Conservation (phyloP, 2,113 vertebrate genomes). For the Canis aureus region DNA sequence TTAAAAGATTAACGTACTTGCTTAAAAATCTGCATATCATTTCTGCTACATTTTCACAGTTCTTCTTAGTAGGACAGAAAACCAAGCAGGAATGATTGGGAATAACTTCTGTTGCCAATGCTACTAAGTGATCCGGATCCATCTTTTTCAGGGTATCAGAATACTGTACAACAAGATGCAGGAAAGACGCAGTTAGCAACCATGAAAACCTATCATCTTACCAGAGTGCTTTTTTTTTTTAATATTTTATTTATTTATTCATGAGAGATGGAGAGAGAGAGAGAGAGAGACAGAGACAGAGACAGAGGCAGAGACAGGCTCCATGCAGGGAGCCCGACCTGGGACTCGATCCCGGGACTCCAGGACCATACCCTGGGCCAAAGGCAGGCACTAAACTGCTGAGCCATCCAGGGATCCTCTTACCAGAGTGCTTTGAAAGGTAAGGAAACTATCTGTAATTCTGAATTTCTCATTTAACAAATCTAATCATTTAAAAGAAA, state of each 20-base stretch:
- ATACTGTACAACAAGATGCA: slow-evolving; percentile 86
- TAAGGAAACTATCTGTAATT: background rate
- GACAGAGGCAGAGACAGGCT: too few species aligned
- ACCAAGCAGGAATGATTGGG: slow-evolving; percentile 95
- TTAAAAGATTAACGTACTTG: slow-evolving; percentile 88
- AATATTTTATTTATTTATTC: too few species aligned
- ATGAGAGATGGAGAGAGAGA: too few species aligned
- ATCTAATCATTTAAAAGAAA: slow-evolving; percentile 57
- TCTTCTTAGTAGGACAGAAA: slow-evolving; percentile 98
- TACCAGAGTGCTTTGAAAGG: background rate
- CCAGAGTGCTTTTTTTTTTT: background rate
- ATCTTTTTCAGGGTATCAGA: slow-evolving; percentile 92
- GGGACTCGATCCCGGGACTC: too few species aligned
- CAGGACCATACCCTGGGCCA: too few species aligned
- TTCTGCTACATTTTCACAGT: slow-evolving; percentile 97
- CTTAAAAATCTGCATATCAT: slow-evolving; percentile 97
- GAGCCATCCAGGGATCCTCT: background rate
- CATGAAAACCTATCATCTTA: background rate
- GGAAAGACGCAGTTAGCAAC: background rate
- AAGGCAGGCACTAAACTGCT: too few species aligned
- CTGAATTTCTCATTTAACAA: slow-evolving; percentile 39
- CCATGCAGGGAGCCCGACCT: too few species aligned
- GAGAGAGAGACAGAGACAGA: too few species aligned
- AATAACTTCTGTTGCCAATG: slow-evolving; percentile 97
- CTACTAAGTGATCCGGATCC: slow-evolving; percentile 96